These are phyloP conservation scores for Pangasius mekongensis DNA, from an alignment of 2,797 vertebrate genomes.

Conservation along the genomic window DNA sequence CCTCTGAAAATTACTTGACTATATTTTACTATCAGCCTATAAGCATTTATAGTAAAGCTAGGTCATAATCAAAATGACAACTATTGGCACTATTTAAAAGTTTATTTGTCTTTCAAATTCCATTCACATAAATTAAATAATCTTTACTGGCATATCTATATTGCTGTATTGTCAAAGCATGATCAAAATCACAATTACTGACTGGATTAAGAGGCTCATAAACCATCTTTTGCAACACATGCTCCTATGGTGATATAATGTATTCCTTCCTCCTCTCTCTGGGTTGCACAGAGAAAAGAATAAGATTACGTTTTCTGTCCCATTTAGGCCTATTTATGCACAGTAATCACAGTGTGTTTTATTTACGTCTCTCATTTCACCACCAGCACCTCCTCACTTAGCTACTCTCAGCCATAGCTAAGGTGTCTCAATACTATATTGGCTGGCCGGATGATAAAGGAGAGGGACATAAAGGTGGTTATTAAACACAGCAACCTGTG, in stretches of 20 bases:
- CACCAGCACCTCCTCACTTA: not conserved
- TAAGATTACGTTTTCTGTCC: constrained; percentile 25
- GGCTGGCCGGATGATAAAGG: constrained; percentile 68
- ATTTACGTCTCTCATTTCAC: constrained; percentile 23
- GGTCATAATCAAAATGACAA: not conserved
- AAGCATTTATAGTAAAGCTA: not conserved
- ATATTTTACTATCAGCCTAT: not conserved
- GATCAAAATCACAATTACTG: not conserved
- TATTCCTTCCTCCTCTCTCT: not conserved
- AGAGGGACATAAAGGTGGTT: constrained; percentile 68
- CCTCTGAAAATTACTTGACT: not conserved
- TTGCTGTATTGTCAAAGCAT: constrained; percentile 6
- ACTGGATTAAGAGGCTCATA: constrained; percentile 4
- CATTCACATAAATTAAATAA: not conserved
- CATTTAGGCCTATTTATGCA: constrained; percentile 26
- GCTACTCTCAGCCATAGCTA: constrained; percentile 52
- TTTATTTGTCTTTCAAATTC: not conserved
- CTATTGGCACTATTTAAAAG: not conserved
- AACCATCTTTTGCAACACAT: not conserved
- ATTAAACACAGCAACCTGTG: constrained; percentile 71
- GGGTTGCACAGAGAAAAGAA: not conserved
- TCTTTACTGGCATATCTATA: not conserved
- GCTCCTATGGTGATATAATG: not conserved
- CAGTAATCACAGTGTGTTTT: constrained; percentile 36
- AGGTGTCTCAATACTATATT: constrained; percentile 66